Conservation (phyloP, 1,140 invertebrate genomes). For the Scaptomyza hsui region DNA sequence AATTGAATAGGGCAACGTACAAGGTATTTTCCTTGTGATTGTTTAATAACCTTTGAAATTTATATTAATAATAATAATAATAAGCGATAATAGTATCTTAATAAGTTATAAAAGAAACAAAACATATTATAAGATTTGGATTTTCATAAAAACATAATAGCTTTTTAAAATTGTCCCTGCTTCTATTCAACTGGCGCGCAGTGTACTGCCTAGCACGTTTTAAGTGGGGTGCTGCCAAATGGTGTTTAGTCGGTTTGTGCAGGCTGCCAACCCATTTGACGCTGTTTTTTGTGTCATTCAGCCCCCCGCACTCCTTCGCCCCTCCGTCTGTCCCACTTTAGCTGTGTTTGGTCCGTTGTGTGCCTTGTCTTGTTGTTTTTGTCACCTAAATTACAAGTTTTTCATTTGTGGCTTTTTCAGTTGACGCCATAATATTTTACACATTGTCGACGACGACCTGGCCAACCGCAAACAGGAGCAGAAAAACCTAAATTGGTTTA, state of each 20-base stretch:
- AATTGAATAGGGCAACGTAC: not conserved
- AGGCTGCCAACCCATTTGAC: constrained; percentile 53
- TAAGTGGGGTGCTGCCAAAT: constrained; percentile 58
- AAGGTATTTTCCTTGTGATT: no score
- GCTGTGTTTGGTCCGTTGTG: constrained; percentile 20
- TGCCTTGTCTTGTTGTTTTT: constrained; percentile 61
- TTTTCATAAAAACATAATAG: no score
- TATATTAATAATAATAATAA: no score
- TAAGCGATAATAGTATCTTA: no score
- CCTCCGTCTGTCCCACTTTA: not conserved
- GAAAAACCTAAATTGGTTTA: constrained; percentile 18
- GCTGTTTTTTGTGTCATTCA: constrained; percentile 68
- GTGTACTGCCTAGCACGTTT: constrained; percentile 1
- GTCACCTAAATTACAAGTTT: constrained; percentile 78
- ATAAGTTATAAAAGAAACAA: no score
- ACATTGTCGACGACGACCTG: constrained; percentile 25
- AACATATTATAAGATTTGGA: no score
- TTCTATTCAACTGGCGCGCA: not conserved
- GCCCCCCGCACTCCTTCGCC: no score
- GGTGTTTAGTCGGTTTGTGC: constrained; percentile 38
- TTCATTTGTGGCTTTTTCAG: constrained; percentile 60
- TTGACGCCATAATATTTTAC: constrained; percentile 64
- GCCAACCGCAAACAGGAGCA: constrained; percentile 26
- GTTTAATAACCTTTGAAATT: no score
- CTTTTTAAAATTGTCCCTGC: not conserved